phyloP scores from a whole-genome alignment of 2,797 vertebrate species.

The Alosa sapidissima region DNA sequence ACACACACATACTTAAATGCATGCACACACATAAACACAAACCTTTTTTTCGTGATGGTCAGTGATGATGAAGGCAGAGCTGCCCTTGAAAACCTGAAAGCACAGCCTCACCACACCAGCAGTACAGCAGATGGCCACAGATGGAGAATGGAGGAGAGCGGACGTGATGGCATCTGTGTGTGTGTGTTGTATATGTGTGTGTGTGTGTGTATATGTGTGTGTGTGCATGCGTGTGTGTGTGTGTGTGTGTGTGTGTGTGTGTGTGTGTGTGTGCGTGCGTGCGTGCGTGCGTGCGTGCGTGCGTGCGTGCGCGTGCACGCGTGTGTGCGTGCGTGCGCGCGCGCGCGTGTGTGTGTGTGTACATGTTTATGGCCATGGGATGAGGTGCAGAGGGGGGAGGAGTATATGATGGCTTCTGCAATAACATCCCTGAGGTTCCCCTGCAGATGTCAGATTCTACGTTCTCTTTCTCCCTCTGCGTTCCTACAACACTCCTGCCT shows the following conservation, averaged over 20 bases:
- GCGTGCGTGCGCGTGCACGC: background rate
- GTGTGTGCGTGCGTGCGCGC: background rate
- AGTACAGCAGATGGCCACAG: slow-evolving; percentile 60
- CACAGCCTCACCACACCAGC: slow-evolving; percentile 18
- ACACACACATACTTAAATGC: background rate
- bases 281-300: background rate
- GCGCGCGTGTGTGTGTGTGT: background rate
- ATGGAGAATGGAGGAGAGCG: slow-evolving; percentile 56
- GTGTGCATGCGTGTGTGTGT: background rate
- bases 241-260: no score
- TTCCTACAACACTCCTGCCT: background rate
- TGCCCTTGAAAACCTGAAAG: slow-evolving; percentile 29
- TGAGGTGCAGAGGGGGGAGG: background rate
- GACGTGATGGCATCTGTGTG: slow-evolving; percentile 42
- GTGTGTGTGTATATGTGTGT: background rate
- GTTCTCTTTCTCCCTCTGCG: background rate
- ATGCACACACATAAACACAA: background rate
- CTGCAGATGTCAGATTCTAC: background rate
- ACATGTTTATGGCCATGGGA: background rate
- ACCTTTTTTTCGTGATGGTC: background rate
- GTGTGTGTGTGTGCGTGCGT: background rate
- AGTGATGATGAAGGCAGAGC: slow-evolving; percentile 1
- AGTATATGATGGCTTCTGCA: background rate
- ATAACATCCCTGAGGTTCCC: background rate
- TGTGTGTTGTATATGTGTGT: slow-evolving; percentile 15